Evolutionary conservation across 2,113 vertebrate species (phyloP), one percentile per base, ranked within the genome.

Genomic region (Clarias batrachus): DNA sequence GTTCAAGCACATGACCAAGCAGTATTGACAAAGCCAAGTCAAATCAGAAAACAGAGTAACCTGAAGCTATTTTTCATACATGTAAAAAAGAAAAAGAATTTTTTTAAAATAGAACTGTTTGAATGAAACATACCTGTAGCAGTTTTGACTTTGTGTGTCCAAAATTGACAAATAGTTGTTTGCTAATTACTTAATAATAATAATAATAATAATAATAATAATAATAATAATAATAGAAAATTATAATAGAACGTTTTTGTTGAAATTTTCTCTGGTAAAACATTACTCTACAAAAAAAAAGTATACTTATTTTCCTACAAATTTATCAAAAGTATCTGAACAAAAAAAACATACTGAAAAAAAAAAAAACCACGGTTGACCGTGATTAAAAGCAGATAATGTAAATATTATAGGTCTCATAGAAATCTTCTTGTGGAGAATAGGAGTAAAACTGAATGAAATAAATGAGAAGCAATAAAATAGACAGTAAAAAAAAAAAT

Each of bases 391-490:
- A 52, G 86, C 88, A 85, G 82, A 91, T 91, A 91, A 90, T 91
- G 84, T 66, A 93, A 90, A 56, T 93, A 92, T 93, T 91, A 91
- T 86, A 88, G 83, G 71, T 87, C 88, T 82, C 82, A 76, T 87
- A 91, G 87, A 93, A 89, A 89, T 89, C 90, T 91, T 91, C 89
- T 87, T 93, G 91, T 89, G 88, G 86, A 87, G 86, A 88, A 59
- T 89, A 81, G 87, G 85, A 91, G 88, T 90, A 93, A 94, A 90
- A 93, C 90, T 88, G 91, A 88, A 86, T 76, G 87, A 90, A 91
- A 88, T 89, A 87, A 88, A 83, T 85, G 91, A 90, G 89, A 92
- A 91, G 21, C 92, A 87, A 54, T 81, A 62, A 94, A 92, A 93
- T 88, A 90, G 91, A 93, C 93, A 92, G 83, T 92, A 88, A 82